phyloP scores from a whole-genome alignment of 2,888 invertebrate species.

The Brenthis hecate region DNA sequence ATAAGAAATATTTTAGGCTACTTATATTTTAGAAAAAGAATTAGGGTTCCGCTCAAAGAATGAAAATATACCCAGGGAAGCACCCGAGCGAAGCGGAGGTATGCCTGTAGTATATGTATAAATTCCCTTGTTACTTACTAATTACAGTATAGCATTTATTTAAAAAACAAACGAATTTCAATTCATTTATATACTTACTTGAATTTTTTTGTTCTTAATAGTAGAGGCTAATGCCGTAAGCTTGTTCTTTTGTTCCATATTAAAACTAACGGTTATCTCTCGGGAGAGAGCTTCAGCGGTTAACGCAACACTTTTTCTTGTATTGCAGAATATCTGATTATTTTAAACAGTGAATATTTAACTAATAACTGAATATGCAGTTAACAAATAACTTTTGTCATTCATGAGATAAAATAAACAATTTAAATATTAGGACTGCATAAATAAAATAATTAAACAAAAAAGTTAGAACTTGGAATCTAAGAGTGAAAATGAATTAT shows the following conservation, averaged over 20 bases:
- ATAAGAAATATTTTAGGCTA: too few species aligned
- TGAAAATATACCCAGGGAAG: too few species aligned
- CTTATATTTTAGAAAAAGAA: too few species aligned
- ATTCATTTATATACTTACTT: constrained; percentile 51
- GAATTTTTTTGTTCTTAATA: constrained; percentile 73
- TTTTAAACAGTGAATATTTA: constrained; percentile 13
- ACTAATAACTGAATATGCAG: not conserved
- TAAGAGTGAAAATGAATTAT: not conserved
- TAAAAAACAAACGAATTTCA: constrained; percentile 15
- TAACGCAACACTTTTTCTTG: constrained; percentile 87
- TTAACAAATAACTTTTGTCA: not conserved
- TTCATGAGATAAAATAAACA: too few species aligned
- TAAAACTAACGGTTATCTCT: constrained; percentile 81
- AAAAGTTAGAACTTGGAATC: too few species aligned
- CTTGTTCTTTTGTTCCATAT: constrained; percentile 76
- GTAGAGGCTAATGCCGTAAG: constrained; percentile 73
- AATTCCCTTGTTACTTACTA: too few species aligned
- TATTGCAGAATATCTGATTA: constrained; percentile 88
- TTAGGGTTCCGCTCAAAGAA: too few species aligned
- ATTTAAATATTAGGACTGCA: too few species aligned
- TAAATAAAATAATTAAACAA: too few species aligned
- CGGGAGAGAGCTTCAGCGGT: constrained; percentile 85
- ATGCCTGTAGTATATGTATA: too few species aligned
- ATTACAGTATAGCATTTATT: not conserved
- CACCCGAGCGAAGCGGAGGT: too few species aligned